Evolutionary conservation across 1,140 invertebrate genomes (phyloP), one percentile per base, ranked within the genome.

Genomic region (Brachionus asplanchnoidis): DNA sequence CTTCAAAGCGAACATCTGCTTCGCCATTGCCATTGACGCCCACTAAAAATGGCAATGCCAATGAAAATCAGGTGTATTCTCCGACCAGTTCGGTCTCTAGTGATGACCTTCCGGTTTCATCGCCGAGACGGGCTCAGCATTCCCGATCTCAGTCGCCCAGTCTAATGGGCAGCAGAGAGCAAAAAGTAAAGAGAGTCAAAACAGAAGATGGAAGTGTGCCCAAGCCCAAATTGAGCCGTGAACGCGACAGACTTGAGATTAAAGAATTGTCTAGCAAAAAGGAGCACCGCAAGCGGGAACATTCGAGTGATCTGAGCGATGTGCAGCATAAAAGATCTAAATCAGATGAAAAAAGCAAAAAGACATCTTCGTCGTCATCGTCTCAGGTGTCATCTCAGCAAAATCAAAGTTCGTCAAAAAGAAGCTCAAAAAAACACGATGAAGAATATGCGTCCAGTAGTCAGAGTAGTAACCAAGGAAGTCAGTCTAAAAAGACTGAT

Each of bases 351-450:
- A 65, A 44, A 17, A 82, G 42, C 20, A 82, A 82, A 60, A 82
- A 65, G 14, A 11, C 50, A 7, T 12, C 26, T 9, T 23, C 3
- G 14, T 40, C 26, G 23, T 84, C 77, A 2, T 56, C 50, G 56
- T 60, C 50, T 46, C 46, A 56, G 26, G 1, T 44, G 20, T 82
- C 80, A 68, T 84, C 82, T 23, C 79, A 65, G 23, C 23, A 20
- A 28, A 80, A n/a, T 80, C 53, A 68, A 60, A 82, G 50, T 44
- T 65, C 75, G 11, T 50, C 79, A 32, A 82, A 82, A 65, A 60
- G 79, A 65, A 65, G 53, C n/a, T 65, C 53, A 14, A 82, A 82
- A 82, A 82, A 82, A 44, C 79, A 82, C n/a, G 79, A 82, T 40
- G 50, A 82, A 20, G 73, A 77, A 26, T 77, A 77, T 46, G 32